Evolutionary conservation across 30 jellyfish, hydroid and myxozoan species (phyloP), one percentile per base, ranked within the genome.

Genomic region (Hydractinia symbiolongicarpus): DNA sequence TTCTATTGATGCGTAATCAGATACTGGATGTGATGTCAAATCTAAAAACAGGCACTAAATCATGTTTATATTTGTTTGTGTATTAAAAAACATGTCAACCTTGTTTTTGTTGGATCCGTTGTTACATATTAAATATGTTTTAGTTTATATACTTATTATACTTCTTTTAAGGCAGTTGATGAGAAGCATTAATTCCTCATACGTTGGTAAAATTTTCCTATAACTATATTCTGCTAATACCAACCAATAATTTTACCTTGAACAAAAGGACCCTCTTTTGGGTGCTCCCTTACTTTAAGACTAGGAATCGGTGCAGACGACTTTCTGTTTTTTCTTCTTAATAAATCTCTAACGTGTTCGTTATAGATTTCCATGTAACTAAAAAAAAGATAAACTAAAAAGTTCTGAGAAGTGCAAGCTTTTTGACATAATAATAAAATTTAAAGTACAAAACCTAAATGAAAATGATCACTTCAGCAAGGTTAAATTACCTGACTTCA

Each of bases 201-300:
- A 58, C 15, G 3, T 11, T 58, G 19, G 19, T 58, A 58, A 58
- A 58, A 13, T 58, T 11, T 58, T 58, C 19, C 19, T 3, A 58
- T 13, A 58, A 11, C 69, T 58, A 16, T 58, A 58, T 58, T 58
- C 69, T 58, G 69, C 19, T 10, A 68, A 9, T 64, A 3, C 10
- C 70, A 4, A 8, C 17, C 85, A 64, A 50, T 8, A 52, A 50
- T 50, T 86, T 7, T 54, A 91, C 98, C 98, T 83, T 91, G 96
- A 7, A 91, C 98, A 79, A 86, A 91, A 5, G 98, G 98, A 9
- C 98, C 98, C 53, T 91, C 98, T 64, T 87, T 91, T 6, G 98
- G 98, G 73, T 91, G 98, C 71, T 91, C 98, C 67, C 98, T 66
- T 13, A 91, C 95, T 79, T 79, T 86, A 16, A 91, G 64, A 52